Evolutionary conservation across 1,140 invertebrate species (phyloP).

Genomic region (Apis cerana): DNA sequence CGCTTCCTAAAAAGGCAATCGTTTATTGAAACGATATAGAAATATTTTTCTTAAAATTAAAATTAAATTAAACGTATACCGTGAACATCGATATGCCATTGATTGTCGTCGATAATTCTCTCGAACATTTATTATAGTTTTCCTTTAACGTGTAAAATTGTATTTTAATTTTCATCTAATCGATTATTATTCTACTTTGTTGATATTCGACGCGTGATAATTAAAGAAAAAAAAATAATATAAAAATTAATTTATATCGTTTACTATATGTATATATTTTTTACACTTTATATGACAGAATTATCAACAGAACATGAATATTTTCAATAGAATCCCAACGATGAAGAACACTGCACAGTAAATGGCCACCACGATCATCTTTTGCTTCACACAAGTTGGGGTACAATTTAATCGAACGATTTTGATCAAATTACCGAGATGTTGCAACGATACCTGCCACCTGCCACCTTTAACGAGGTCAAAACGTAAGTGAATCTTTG

Average conservation of each 20-base stretch:
- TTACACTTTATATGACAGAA: too few species aligned
- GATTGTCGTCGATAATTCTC: not conserved
- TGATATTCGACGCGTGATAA: not conserved
- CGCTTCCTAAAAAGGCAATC: constrained; percentile 74
- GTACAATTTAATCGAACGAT: constrained; percentile 27
- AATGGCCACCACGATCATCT: constrained; percentile 79
- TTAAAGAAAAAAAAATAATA: not conserved
- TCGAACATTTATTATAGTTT: too few species aligned
- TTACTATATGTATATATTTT: too few species aligned
- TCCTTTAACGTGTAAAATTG: too few species aligned
- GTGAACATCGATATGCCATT: not conserved
- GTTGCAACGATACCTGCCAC: constrained; percentile 19
- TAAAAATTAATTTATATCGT: too few species aligned
- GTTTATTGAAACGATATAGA: too few species aligned
- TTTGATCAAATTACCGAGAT: not conserved
- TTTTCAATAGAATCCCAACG: constrained; percentile 74
- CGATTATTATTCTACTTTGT: too few species aligned
- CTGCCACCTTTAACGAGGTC: constrained; percentile 36
- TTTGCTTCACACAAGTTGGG: not conserved
- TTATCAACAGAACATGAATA: constrained; percentile 74
- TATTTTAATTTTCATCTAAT: too few species aligned
- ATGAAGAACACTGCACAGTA: constrained; percentile 78
- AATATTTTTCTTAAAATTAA: too few species aligned
- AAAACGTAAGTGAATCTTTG: constrained; percentile 49
- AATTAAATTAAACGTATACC: not conserved